Evolutionary conservation across 2,113 vertebrate genomes (phyloP).

Genomic region (rat (Rattus norvegicus)): GRCr8 NC_086027.1:99806501-99807000

Average conservation of each 20-base stretch:
- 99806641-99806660: neutral
- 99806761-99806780: constrained; percentile 57
- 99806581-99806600: neutral
- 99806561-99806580: constrained; percentile 51
- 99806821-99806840: constrained; percentile 18
- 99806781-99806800: constrained; percentile 35
- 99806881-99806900: neutral
- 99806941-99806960: accelerated
- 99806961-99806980: neutral
- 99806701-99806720: neutral
- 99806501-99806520: neutral
- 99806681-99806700: neutral
- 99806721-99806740: neutral
- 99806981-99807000: accelerated
- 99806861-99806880: neutral
- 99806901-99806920: neutral
- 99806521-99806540: neutral
- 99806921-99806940: accelerated
- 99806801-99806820: neutral
- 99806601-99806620: neutral
- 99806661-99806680: neutral
- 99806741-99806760: neutral
- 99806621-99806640: neutral
- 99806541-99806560: constrained; percentile 6
- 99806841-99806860: neutral